Evolutionary conservation across 2,113 vertebrate genomes (phyloP).

Genomic region (Periophthalmus modestus): DNA sequence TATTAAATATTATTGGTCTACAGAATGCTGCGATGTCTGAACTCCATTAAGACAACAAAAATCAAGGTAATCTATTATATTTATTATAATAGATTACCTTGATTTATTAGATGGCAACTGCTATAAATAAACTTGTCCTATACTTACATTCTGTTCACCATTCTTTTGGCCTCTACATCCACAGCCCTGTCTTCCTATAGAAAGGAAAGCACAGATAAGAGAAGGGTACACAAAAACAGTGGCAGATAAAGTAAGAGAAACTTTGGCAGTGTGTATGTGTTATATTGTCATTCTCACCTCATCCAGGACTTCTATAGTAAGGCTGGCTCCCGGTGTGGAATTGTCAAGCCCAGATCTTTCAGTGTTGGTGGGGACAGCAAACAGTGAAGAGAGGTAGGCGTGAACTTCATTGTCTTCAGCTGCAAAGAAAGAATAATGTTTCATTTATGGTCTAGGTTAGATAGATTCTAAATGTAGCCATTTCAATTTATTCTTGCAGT

Average conservation of each 20-base stretch:
- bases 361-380: slow-evolving; percentile 52
- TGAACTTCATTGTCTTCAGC: slow-evolving; percentile 79
- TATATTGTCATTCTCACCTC: slow-evolving; percentile 72
- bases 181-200: slow-evolving; percentile 4
- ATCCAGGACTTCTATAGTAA: slow-evolving; percentile 82
- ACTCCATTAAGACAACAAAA: not conserved
- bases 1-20: too few species aligned
- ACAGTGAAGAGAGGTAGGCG: slow-evolving; percentile 73
- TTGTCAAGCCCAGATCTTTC: slow-evolving; percentile 42
- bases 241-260: slow-evolving; percentile 8
- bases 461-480: not conserved
- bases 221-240: not conserved
- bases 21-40: too few species aligned
- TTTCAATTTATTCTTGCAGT: not conserved
- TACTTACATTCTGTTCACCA: slow-evolving; percentile 8
- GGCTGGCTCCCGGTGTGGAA: slow-evolving; percentile 59
- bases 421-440: slow-evolving; percentile 53
- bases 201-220: not conserved
- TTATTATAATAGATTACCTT: too few species aligned
- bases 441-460: not conserved
- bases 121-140: not conserved
- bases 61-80: not conserved
- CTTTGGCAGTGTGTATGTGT: not conserved
- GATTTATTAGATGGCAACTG: not conserved
- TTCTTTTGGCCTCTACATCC: not conserved